Base-by-base conservation (phyloP, 2,888 invertebrate species). In the Lepidocyrtoides sp. region DNA sequence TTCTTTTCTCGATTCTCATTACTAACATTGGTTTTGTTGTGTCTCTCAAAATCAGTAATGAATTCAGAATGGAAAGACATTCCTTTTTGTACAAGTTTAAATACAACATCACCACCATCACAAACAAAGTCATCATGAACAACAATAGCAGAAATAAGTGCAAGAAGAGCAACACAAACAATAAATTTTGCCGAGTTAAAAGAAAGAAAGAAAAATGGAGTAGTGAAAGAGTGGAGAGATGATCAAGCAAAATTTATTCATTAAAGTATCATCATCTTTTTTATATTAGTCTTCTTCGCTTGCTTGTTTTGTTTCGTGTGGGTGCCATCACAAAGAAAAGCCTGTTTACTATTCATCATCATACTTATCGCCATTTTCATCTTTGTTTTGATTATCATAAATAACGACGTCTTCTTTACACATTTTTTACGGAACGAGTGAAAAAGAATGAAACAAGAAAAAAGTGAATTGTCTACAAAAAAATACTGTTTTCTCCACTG, bases 181-280 rank as follows among this genome's bases (percentile, higher is more conserved):
- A 72, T 41, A 72, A 72, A n/a, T 8, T 72, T 36, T 72, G 1
- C 36, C n/a, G n/a, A 44, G 54, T 48, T 32, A 77, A 77, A 77
- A 54, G 17, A 77, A 54, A 14, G 8, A 77, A 23, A 17, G 51
- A 51, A 77, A 48, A 51, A 29, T 36, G 36, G 51, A 32, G 14
- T 69, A 26, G 12, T 10, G 29, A 51, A 51, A 77, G 32, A 26
- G 41, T 1, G 17, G 51, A 41, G 72, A 44, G 51, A 77, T 77
- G 77, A 77, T 77, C 77, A 77, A 77, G 54, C 77, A 77, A 77
- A 77, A 77, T 77, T 77, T 77, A 77, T 77, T 51, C 77, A 77
- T 77, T 77, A 77, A 51, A 77, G 77, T 29, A 77, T 77, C 77
- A 54, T 51, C 77, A 10, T 20, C 44, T 12, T 75, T 26, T 12